phyloP scores from a whole-genome alignment of 30 jellyfish, hydroid and myxozoan species.

The Pseudorhiza aurosa region DNA sequence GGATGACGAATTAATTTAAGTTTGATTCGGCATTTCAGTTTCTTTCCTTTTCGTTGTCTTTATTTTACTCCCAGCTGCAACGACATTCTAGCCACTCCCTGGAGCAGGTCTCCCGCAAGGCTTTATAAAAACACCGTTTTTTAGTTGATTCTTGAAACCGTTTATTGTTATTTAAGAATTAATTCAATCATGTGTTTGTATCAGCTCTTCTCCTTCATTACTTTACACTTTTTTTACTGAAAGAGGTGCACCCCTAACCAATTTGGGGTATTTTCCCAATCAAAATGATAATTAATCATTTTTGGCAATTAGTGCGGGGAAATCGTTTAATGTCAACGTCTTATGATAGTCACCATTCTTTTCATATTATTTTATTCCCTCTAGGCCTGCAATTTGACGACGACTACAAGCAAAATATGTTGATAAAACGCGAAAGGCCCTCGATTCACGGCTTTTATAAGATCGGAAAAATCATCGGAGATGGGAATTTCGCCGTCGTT shows the following conservation, averaged over 20 bases:
- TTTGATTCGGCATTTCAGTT: no score
- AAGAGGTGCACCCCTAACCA: not conserved
- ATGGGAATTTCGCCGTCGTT: constrained; percentile 97
- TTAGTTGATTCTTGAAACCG: no score
- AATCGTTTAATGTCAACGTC: not conserved
- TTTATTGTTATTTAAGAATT: no score
- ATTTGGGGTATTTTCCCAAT: not conserved
- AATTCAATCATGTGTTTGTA: no score
- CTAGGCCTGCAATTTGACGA: constrained; percentile 22
- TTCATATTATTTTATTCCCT: not conserved
- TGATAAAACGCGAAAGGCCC: constrained; percentile 87
- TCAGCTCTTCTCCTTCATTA: no score
- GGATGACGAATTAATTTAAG: no score
- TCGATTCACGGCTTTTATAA: constrained; percentile 92
- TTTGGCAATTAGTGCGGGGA: not conserved
- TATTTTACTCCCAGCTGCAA: no score
- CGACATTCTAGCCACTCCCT: no score
- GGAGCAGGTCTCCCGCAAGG: no score
- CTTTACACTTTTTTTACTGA: no score
- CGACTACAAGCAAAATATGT: constrained; percentile 60
- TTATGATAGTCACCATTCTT: not conserved
- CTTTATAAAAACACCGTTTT: no score
- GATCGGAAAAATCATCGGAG: constrained; percentile 96
- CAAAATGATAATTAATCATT: not conserved
- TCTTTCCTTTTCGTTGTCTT: no score